phyloP scores from a whole-genome alignment of 1,140 invertebrate genomes.

The Aleiodes sp. region DNA sequence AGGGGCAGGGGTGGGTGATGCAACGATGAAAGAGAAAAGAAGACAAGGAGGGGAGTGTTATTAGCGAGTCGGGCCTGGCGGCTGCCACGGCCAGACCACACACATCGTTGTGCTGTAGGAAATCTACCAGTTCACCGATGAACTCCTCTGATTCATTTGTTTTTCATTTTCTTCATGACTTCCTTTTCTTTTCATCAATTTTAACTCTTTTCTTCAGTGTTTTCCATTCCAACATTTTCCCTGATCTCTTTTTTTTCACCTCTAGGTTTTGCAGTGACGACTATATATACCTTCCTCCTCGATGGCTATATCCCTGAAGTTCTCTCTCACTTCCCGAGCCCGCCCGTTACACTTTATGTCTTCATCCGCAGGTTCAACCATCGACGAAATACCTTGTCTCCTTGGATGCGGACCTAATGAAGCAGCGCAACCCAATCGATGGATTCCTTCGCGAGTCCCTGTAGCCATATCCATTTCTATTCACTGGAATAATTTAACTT shows the following conservation, averaged over 20 bases:
- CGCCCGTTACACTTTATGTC: constrained; percentile 60
- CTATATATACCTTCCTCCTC: neutral
- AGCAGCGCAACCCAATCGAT: constrained; percentile 14
- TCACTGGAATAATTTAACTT: too few species aligned
- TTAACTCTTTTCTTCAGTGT: constrained; percentile 2
- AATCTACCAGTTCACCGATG: constrained; percentile 29
- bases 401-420: constrained; percentile 26
- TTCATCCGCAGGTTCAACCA: constrained; percentile 50
- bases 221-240: constrained; percentile 11
- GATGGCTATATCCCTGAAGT: neutral
- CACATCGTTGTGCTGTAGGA: constrained; percentile 52
- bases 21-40: constrained; percentile 32
- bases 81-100: constrained; percentile 59
- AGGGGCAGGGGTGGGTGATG: constrained; percentile 27
- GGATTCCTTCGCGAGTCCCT: neutral
- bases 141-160: constrained; percentile 20
- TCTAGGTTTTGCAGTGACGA: neutral
- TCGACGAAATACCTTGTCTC: constrained; percentile 47
- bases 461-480: neutral
- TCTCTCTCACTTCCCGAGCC: constrained; percentile 20
- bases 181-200: neutral
- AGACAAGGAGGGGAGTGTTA: constrained; percentile 51
- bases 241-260: neutral
- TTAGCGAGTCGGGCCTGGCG: constrained; percentile 60
- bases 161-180: constrained; percentile 3